A percentile compares a stretch with the other conserved stretches of the same genome.
Evolutionary conservation across 2,113 vertebrate genomes (phyloP).

Genomic region (Cochlearius cochlearius): DNA sequence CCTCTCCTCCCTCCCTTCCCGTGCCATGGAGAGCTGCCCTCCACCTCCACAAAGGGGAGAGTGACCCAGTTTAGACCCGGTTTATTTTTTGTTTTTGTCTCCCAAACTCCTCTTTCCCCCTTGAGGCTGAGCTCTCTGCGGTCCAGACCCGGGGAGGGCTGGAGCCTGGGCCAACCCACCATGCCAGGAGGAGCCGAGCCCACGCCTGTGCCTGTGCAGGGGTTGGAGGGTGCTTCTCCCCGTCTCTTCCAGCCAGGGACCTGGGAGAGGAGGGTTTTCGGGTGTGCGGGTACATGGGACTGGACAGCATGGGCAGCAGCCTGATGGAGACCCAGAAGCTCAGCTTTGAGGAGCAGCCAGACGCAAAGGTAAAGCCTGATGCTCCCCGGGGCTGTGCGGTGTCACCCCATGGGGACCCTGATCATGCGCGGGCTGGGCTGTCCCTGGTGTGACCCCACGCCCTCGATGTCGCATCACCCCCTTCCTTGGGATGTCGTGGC

Average conservation of each 20-base stretch:
- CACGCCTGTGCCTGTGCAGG: fast-evolving
- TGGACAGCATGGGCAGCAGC: slow-evolving; percentile 83
- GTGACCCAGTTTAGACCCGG: neutral
- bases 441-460: neutral
- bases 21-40: fast-evolving
- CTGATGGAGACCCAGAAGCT: slow-evolving; percentile 85
- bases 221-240: neutral
- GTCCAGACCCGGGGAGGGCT: neutral
- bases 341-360: slow-evolving; percentile 85
- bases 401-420: neutral
- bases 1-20: neutral
- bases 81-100: neutral
- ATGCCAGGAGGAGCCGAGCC: neutral
- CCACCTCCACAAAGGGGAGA: neutral
- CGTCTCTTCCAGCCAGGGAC: slow-evolving; percentile 70
- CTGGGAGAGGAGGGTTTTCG: slow-evolving; percentile 68
- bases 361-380: slow-evolving; percentile 73
- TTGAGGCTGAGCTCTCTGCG: neutral
- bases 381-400: neutral
- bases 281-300: slow-evolving; percentile 89
- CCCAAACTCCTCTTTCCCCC: neutral
- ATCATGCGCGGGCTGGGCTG: neutral
- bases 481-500: fast-evolving
- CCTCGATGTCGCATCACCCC: neutral
- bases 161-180: neutral